Percentiles rank a stretch among this genome's conserved stretches.
phyloP scores from a whole-genome alignment of 1,140 invertebrate genomes.

The Psilanteris sp. region DNA sequence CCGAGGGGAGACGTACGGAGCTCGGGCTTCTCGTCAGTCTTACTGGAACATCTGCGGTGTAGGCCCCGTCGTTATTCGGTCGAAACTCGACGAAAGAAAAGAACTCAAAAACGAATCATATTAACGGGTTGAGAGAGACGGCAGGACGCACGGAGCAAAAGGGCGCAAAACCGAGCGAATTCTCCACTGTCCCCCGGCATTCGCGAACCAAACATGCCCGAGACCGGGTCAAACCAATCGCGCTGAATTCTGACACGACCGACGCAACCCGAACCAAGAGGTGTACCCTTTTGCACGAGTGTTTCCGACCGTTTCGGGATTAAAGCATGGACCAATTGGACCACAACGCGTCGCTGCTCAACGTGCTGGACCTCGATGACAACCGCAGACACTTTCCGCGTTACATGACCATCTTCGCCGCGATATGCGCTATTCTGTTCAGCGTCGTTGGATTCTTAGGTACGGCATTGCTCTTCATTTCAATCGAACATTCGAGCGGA shows the following conservation, averaged over 20 bases:
- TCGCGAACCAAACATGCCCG: constrained; percentile 27
- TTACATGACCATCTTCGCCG: constrained; percentile 86
- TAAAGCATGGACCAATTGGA: constrained; percentile 33
- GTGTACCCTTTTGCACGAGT: constrained; percentile 31
- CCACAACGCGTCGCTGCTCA: constrained; percentile 35
- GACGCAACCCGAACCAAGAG: no score
- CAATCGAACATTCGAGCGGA: not conserved
- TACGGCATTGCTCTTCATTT: constrained; percentile 70
- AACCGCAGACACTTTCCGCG: constrained; percentile 80
- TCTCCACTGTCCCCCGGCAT: constrained; percentile 18
- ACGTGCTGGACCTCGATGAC: constrained; percentile 34
- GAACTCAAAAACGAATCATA: constrained; percentile 13
- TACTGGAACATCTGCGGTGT: constrained; percentile 58
- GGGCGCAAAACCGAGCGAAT: constrained; percentile 35
- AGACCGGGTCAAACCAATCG: not conserved
- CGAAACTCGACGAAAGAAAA: constrained; percentile 25
- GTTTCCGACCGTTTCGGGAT: no score
- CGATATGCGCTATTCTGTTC: constrained; percentile 88
- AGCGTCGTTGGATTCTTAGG: constrained; percentile 88
- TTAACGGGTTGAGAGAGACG: not conserved
- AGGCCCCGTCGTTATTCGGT: constrained; percentile 50
- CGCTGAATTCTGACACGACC: no score
- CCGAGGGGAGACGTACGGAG: constrained; percentile 51
- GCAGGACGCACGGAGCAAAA: not conserved
- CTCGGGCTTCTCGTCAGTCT: constrained; percentile 48